A percentile compares a stretch with the other conserved stretches of the same genome.
Evolutionary conservation across 1,140 invertebrate genomes (phyloP).

Genomic region (Tetramorium parvispinum): DNA sequence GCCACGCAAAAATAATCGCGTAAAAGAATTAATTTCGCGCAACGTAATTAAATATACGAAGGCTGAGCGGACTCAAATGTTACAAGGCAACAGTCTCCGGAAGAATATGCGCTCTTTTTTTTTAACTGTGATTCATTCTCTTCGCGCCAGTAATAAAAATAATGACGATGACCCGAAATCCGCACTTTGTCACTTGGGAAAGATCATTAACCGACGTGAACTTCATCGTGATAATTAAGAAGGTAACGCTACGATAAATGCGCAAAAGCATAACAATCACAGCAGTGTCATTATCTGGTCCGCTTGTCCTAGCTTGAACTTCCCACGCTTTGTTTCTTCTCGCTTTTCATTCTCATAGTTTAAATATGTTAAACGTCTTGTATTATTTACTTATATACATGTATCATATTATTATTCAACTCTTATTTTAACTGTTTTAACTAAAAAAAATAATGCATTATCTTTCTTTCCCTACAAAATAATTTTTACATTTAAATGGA

Average conservation of each 20-base stretch:
- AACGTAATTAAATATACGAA: neutral
- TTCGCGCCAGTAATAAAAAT: neutral
- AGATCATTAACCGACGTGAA: slow-evolving; percentile 22
- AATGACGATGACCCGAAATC: neutral
- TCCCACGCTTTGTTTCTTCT: neutral
- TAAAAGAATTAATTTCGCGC: neutral
- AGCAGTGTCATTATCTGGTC: neutral
- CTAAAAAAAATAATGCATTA: neutral
- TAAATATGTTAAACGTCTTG: neutral
- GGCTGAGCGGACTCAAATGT: too few species aligned
- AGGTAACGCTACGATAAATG: neutral
- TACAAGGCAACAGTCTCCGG: neutral
- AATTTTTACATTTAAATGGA: neutral
- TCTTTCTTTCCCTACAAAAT: neutral
- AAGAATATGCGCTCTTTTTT: neutral
- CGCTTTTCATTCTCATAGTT: neutral
- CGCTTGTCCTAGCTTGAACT: neutral
- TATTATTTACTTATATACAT: neutral
- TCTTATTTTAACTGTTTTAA: neutral
- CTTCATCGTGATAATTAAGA: slow-evolving; percentile 25
- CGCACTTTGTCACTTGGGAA: slow-evolving; percentile 7
- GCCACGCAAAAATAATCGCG: neutral
- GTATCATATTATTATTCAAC: neutral
- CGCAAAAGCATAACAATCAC: neutral
- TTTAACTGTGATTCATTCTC: neutral